Evolutionary conservation across 2,113 vertebrate genomes (phyloP), one percentile per base, ranked within the genome.

Genomic region (Ammodytes dubius): DNA sequence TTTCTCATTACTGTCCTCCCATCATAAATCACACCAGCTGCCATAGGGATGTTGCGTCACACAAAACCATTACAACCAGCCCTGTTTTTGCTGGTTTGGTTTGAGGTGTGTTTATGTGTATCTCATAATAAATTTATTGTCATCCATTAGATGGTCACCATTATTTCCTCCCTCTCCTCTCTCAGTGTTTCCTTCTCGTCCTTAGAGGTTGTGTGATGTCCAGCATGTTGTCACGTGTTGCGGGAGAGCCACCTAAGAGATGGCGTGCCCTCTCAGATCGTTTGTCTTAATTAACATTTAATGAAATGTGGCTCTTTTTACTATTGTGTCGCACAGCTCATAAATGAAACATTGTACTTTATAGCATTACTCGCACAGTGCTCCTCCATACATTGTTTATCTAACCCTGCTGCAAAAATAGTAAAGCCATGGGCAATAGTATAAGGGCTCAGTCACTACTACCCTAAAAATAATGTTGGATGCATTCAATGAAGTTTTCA

Each of bases 221-320:
- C 96, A 96, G 96, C 93, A 96, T 96, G 58, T 96, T 95, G 96
- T 97, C 96, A 95, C 95, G 96, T 95, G 95, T 81, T 46, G 54
- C 72, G 54, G 58, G 52, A 95, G 93, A 95, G 94, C 83, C 94
- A 96, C 96, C 93, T 95, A 95, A 93, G 96, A 96, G 93, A 96
- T 96, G 95, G 94, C 96, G 95, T 94, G 95, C 96, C 93, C 94
- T 95, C 96, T 94, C 83, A 87, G 91, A 96, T 93, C 95, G 96
- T 97, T 97, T 96, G 95, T 97, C 96, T 96, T 97, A 96, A 97
- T 98, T 97, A 97, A 97, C 97, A 92, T 97, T 96, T 97, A 96
- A 98, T 97, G 96, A 97, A 96, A 96, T 96, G 96, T 96, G 93
- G 94, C 95, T 96, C 96, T 93, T 95, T 94, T 95, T 96, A 94